phyloP scores from a whole-genome alignment of 1,140 invertebrate genomes.

The Adoxophyes honmai region DNA sequence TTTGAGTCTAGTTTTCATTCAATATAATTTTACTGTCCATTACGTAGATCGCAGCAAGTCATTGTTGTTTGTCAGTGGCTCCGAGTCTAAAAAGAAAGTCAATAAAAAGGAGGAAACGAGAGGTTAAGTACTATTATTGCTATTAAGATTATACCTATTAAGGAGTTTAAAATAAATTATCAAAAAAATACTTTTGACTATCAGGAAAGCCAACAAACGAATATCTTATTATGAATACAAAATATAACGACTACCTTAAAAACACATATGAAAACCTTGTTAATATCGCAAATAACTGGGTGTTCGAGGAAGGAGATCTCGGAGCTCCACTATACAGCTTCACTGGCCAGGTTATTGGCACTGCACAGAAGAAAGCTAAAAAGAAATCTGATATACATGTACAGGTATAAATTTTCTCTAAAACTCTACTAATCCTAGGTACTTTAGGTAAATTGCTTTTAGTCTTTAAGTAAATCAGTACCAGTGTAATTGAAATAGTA shows the following conservation, averaged over 20 bases:
- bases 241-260: conserved; percentile 59
- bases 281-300: conserved; percentile 65
- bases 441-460: too few species aligned
- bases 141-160: neutral
- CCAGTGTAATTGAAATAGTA: too few species aligned
- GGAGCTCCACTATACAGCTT: conserved; percentile 49
- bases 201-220: conserved; percentile 51
- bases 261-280: conserved; percentile 51
- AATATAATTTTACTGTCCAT: too few species aligned
- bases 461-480: too few species aligned
- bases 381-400: conserved; percentile 60
- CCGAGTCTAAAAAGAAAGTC: conserved; percentile 58
- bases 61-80: conserved; percentile 29
- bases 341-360: conserved; percentile 49
- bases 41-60: conserved; percentile 52
- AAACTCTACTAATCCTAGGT: too few species aligned
- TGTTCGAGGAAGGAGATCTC: conserved; percentile 48
- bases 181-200: conserved; percentile 21
- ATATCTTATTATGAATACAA: conserved; percentile 47
- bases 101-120: conserved; percentile 54
- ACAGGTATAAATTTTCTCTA: conserved; percentile 18
- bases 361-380: conserved; percentile 52
- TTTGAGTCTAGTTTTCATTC: too few species aligned
- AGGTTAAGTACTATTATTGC: conserved; percentile 28
- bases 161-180: conserved; percentile 4